Conservation (phyloP, 2,797 vertebrate genomes). For the Florisuga fusca region DNA sequence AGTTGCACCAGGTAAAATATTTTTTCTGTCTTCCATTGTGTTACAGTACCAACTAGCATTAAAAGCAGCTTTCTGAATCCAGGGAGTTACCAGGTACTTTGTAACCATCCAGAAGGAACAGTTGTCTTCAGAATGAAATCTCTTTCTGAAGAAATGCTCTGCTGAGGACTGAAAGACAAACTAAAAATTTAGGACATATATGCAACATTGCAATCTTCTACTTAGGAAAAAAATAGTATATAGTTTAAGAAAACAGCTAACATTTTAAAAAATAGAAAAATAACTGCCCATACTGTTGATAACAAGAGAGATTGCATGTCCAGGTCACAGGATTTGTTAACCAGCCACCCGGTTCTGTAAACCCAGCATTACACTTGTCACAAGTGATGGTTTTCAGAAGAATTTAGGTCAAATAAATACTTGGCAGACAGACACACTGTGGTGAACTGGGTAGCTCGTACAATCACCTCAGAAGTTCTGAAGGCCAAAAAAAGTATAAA, state of each 20-base stretch:
- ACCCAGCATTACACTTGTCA: background rate
- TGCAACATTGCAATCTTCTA: background rate
- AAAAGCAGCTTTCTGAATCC: background rate
- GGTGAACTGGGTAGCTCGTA: background rate
- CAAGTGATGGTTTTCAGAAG: conserved; percentile 22
- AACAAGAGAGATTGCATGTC: background rate
- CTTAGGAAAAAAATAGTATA: background rate
- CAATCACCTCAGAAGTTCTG: background rate
- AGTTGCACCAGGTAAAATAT: background rate
- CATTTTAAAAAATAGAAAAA: background rate
- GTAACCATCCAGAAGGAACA: background rate
- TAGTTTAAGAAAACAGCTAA: background rate
- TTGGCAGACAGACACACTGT: background rate
- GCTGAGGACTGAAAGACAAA: background rate
- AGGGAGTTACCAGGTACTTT: background rate
- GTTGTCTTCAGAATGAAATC: background rate
- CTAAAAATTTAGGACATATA: background rate
- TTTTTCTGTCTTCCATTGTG: background rate
- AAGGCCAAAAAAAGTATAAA: background rate
- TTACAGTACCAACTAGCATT: background rate
- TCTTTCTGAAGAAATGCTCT: background rate
- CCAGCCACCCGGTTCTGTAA: background rate
- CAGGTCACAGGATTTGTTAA: conserved; percentile 4
- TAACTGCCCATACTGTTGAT: background rate
- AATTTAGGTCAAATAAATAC: conserved; percentile 47